phyloP scores from a whole-genome alignment of 1,140 invertebrate genomes.

The Pseudomyrmex gracilis region DNA sequence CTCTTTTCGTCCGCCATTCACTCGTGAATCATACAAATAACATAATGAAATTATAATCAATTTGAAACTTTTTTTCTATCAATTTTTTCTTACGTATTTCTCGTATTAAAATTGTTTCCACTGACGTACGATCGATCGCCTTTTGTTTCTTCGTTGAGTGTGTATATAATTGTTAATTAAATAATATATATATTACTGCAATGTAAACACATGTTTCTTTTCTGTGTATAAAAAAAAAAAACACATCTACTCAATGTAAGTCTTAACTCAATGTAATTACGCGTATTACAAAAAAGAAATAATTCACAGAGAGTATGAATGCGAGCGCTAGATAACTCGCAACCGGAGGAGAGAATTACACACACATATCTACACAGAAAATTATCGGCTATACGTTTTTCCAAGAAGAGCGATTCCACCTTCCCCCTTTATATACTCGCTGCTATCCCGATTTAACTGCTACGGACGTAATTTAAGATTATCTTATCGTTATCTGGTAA shows the following conservation, averaged over 20 bases:
- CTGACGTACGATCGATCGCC: no score
- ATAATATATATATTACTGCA: not conserved
- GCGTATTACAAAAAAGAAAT: no score
- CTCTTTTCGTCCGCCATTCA: conserved; percentile 16
- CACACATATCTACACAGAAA: not conserved
- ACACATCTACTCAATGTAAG: no score
- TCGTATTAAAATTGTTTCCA: not conserved
- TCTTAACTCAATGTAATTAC: no score
- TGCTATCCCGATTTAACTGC: conserved; percentile 55
- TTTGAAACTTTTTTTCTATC: conserved; percentile 26
- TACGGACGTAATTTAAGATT: conserved; percentile 35
- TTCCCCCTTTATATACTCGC: not conserved
- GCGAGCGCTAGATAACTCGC: not conserved
- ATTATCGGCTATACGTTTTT: conserved; percentile 29
- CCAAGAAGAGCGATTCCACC: conserved; percentile 23
- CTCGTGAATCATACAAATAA: conserved; percentile 21
- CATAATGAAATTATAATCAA: conserved; percentile 24
- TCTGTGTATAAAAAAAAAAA: no score
- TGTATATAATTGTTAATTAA: conserved; percentile 7
- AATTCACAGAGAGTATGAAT: not conserved
- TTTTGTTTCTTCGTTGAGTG: no score
- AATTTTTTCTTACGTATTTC: not conserved
- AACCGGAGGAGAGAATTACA: not conserved
- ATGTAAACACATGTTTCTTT: not conserved
- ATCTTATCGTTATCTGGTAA: conserved; percentile 64